Percentiles rank a stretch among this genome's conserved stretches.
phyloP scores from a whole-genome alignment of 2,113 vertebrate genomes.

The Neogobius melanostomus region DNA sequence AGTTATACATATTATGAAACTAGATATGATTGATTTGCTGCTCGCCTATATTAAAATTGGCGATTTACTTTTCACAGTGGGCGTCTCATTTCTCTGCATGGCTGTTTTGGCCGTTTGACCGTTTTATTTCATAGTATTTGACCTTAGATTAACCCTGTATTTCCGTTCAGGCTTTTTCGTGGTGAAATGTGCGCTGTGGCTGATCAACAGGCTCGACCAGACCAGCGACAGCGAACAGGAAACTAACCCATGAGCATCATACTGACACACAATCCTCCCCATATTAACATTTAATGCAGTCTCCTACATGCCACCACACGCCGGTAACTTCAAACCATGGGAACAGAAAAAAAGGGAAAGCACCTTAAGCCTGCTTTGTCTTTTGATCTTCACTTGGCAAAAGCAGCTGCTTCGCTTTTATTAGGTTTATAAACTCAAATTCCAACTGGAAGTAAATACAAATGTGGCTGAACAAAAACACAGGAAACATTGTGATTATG shows the following conservation, averaged over 20 bases:
- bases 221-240: constrained; percentile 29
- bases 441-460: background rate
- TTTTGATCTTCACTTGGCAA: constrained; percentile 30
- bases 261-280: constrained; percentile 46
- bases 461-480: background rate
- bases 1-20: too few species aligned
- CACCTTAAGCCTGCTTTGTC: constrained; percentile 35
- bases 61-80: too few species aligned
- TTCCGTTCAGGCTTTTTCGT: constrained; percentile 68
- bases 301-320: constrained; percentile 38
- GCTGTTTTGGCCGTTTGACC: too few species aligned
- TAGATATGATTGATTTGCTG: too few species aligned
- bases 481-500: background rate
- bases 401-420: constrained; percentile 39
- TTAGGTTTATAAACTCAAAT: constrained; percentile 6
- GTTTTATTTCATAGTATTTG: background rate
- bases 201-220: constrained; percentile 48
- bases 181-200: constrained; percentile 70
- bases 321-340: constrained; percentile 54
- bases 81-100: too few species aligned
- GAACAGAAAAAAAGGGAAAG: constrained; percentile 27
- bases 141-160: constrained; percentile 30
- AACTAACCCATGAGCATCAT: constrained; percentile 46
- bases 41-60: too few species aligned
- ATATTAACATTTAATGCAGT: constrained; percentile 71